Conservation (phyloP, 2,888 invertebrate genomes). For the Saturnia pavonia region DNA sequence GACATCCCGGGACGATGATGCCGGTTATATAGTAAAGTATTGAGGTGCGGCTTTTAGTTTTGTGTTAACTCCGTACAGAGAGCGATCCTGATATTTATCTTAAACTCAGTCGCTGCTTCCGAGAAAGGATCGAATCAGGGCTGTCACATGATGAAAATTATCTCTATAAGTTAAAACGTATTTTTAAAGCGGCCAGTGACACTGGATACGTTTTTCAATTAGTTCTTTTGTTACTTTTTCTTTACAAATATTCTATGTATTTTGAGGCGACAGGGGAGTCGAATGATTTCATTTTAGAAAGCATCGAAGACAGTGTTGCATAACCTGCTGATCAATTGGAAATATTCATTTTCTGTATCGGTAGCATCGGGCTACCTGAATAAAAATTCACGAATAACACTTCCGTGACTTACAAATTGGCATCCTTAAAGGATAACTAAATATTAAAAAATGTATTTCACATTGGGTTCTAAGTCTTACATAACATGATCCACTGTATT, state of each 20-base stretch:
- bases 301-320: background rate
- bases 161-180: slow-evolving; percentile 2
- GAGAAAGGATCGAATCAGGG: slow-evolving; percentile 23
- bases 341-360: background rate
- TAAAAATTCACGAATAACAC: background rate
- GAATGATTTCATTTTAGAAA: background rate
- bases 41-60: slow-evolving; percentile 7
- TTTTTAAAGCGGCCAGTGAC: background rate
- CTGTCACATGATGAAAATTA: slow-evolving; percentile 11
- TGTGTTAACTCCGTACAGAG: slow-evolving; percentile 11
- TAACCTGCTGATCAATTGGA: no score
- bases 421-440: no score
- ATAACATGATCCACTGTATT: no score
- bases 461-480: no score
- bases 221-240: background rate
- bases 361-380: background rate
- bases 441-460: no score
- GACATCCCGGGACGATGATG: background rate
- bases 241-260: no score
- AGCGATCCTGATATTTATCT: slow-evolving; percentile 30
- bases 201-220: background rate
- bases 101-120: slow-evolving; percentile 22
- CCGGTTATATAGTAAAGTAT: background rate
- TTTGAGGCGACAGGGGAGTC: background rate
- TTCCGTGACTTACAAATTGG: no score